Percentiles rank a stretch among this genome's conserved stretches.
These are phyloP conservation scores for Camptogramma bilineatum DNA, from an alignment of 2,888 invertebrate species.

Conservation along the genomic window DNA sequence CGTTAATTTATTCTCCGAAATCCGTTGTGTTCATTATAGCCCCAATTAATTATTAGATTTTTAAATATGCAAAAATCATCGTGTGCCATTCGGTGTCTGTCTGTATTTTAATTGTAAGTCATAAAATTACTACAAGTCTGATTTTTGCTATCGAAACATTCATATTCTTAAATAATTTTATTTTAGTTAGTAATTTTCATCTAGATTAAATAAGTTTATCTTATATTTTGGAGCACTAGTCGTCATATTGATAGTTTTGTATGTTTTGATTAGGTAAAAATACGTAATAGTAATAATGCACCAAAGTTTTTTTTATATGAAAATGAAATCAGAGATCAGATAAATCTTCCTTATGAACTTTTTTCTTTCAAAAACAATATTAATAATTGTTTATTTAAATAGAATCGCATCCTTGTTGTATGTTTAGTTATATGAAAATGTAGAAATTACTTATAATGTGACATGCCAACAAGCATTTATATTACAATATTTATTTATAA, in stretches of 20 bases:
- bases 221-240: slow-evolving; percentile 54
- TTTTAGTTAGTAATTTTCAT: slow-evolving; percentile 29
- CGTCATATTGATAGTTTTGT: slow-evolving; percentile 46
- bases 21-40: slow-evolving; percentile 33
- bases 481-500: slow-evolving; percentile 10
- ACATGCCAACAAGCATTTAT: slow-evolving; percentile 16
- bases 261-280: slow-evolving; percentile 45
- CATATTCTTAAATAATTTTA: slow-evolving; percentile 31
- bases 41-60: slow-evolving; percentile 12
- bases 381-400: no score
- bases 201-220: slow-evolving; percentile 41
- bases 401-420: no score
- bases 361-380: background rate
- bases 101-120: slow-evolving; percentile 30
- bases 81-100: slow-evolving; percentile 41
- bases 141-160: slow-evolving; percentile 45
- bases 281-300: slow-evolving; percentile 50
- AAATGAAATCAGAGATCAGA: background rate
- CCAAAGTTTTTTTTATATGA: slow-evolving; percentile 34
- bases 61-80: slow-evolving; percentile 22
- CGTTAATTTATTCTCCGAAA: slow-evolving; percentile 4
- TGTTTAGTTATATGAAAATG: no score
- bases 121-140: slow-evolving; percentile 45
- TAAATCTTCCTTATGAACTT: background rate
- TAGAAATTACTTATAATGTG: background rate